Percentiles rank a stretch among this genome's conserved stretches.
Conservation (phyloP, 2,888 invertebrate species). For the Agrotis exclamationis region DNA sequence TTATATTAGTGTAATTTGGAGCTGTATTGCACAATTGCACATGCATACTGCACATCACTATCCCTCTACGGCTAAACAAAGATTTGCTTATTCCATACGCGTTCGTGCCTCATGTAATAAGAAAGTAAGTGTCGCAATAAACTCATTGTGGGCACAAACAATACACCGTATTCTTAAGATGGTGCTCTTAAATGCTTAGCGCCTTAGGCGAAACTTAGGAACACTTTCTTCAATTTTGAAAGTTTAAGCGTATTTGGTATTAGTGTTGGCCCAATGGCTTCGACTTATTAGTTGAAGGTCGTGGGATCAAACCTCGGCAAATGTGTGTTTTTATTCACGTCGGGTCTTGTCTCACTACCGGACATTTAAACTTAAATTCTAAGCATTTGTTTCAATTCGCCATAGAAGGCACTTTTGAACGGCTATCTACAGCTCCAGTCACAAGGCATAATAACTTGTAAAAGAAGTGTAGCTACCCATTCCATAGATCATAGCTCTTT, state of each 20-base stretch:
- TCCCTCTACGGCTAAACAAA: constrained; percentile 25
- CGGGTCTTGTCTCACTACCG: background rate
- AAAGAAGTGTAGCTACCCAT: no score
- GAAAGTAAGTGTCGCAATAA: constrained; percentile 66
- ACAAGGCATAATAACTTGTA: no score
- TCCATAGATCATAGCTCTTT: no score
- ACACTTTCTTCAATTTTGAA: constrained; percentile 66
- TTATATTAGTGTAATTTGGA: constrained; percentile 9
- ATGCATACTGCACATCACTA: constrained; percentile 22
- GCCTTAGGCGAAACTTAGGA: constrained; percentile 58
- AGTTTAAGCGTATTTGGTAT: constrained; percentile 60
- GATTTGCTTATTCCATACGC: constrained; percentile 36
- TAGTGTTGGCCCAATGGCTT: background rate
- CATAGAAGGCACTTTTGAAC: no score
- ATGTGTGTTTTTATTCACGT: background rate
- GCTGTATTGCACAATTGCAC: constrained; percentile 29
- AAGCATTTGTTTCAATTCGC: no score
- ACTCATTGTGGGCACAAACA: constrained; percentile 71
- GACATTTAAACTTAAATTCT: no score
- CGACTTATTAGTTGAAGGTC: background rate
- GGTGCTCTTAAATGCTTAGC: constrained; percentile 56
- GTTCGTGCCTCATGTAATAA: constrained; percentile 52
- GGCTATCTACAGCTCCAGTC: no score
- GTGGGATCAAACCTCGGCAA: background rate
- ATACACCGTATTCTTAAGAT: constrained; percentile 72